Percentiles rank a stretch among this genome's conserved stretches.
Conservation (phyloP, 2,113 vertebrate genomes). For the Plestiodon gilberti region DNA sequence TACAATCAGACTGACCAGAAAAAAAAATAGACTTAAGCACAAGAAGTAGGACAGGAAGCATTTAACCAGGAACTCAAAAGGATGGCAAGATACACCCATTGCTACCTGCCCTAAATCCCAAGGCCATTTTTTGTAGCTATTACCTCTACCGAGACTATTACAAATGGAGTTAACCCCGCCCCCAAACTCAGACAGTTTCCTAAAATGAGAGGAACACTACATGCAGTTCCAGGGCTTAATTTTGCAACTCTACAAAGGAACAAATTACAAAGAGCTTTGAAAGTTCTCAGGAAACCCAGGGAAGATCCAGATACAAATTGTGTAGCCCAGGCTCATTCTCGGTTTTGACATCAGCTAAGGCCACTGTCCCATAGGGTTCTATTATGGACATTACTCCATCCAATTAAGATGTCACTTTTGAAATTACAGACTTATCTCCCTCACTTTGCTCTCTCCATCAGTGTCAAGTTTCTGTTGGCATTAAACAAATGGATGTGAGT, state of each 20-base stretch:
- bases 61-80: not conserved
- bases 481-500: constrained; percentile 56
- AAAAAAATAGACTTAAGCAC: not conserved
- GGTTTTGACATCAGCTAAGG: constrained; percentile 16
- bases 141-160: not conserved
- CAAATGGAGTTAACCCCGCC: not conserved
- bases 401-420: constrained; percentile 42
- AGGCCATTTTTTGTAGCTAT: not conserved
- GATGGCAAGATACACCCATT: not conserved
- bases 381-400: constrained; percentile 22
- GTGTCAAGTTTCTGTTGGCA: constrained; percentile 43
- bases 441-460: constrained; percentile 51
- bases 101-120: not conserved
- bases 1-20: not conserved
- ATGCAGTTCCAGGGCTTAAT: not conserved
- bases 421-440: constrained; percentile 41
- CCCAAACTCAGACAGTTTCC: not conserved
- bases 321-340: constrained; percentile 5
- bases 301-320: not conserved
- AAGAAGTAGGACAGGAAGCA: not conserved
- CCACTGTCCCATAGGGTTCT: constrained; percentile 32
- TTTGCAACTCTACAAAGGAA: not conserved
- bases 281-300: constrained; percentile 20
- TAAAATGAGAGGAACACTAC: not conserved
- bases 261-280: not conserved